These are phyloP conservation scores for Erannis defoliaria DNA, from an alignment of 2,888 invertebrate species.

Conservation along the genomic window DNA sequence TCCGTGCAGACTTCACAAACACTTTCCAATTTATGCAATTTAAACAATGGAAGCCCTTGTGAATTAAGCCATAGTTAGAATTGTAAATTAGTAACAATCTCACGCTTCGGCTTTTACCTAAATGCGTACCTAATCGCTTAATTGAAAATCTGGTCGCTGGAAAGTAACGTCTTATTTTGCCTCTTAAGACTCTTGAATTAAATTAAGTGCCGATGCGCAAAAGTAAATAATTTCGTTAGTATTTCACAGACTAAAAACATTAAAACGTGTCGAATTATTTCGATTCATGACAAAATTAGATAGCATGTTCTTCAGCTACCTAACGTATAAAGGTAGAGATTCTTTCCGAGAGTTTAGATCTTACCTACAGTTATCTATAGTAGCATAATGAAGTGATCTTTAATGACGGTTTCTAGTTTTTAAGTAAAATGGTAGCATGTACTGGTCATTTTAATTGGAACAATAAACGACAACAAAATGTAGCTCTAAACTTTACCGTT, in stretches of 20 bases:
- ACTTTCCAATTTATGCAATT: slow-evolving; percentile 59
- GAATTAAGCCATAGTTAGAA: slow-evolving; percentile 57
- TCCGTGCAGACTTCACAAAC: slow-evolving; percentile 45
- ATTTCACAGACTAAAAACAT: neutral
- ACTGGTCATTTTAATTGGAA: too few relatives aligned
- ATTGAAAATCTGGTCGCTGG: slow-evolving; percentile 53
- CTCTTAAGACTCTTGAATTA: slow-evolving; percentile 15
- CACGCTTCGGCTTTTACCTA: slow-evolving; percentile 52
- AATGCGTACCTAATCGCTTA: slow-evolving; percentile 49
- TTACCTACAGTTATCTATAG: too few relatives aligned
- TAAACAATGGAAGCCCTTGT: slow-evolving; percentile 48
- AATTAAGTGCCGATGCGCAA: slow-evolving; percentile 18
- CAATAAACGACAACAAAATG: too few relatives aligned
- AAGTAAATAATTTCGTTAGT: slow-evolving; percentile 12
- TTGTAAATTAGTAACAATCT: slow-evolving; percentile 61
- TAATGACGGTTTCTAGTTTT: too few relatives aligned
- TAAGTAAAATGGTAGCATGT: too few relatives aligned
- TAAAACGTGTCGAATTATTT: neutral
- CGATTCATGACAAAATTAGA: too few relatives aligned
- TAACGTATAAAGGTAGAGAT: too few relatives aligned
- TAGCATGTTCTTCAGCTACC: too few relatives aligned
- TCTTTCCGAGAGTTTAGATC: too few relatives aligned
- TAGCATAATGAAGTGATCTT: too few relatives aligned
- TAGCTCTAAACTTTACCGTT: too few relatives aligned
- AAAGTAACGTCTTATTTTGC: slow-evolving; percentile 20